Evolutionary conservation across 2,797 vertebrate species (phyloP).

Genomic region (Sardinella longiceps): DNA sequence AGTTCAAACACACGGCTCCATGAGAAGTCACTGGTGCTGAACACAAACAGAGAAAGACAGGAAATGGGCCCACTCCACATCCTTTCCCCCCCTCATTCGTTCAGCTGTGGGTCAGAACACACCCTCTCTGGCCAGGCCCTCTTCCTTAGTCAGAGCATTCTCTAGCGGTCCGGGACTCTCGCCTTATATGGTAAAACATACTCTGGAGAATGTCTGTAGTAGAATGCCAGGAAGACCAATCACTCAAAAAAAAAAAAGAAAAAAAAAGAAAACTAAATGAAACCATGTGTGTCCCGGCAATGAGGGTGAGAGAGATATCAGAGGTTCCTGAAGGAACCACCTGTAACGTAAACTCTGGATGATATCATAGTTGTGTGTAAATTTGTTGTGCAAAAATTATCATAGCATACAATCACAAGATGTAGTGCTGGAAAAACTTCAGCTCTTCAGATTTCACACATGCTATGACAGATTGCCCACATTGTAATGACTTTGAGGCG

Average conservation of each 20-base stretch:
- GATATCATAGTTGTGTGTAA: neutral
- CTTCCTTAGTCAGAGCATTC: slow-evolving; percentile 81
- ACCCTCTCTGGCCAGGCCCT: slow-evolving; percentile 68
- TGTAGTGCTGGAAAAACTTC: neutral
- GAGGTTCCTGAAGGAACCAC: neutral
- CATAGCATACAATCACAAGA: neutral
- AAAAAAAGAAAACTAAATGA: slow-evolving; percentile 40
- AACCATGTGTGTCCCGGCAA: slow-evolving; percentile 45
- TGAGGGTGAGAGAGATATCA: neutral
- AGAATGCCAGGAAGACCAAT: slow-evolving; percentile 74
- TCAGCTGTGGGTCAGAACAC: slow-evolving; percentile 60
- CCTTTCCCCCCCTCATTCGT: slow-evolving; percentile 61
- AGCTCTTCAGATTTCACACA: neutral
- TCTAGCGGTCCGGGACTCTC: slow-evolving; percentile 61
- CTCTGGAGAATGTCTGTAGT: slow-evolving; percentile 76
- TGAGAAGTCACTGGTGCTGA: slow-evolving; percentile 46
- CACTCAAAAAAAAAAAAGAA: slow-evolving; percentile 55
- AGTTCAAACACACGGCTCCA: neutral
- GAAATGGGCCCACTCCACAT: slow-evolving; percentile 72
- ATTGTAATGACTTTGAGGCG: neutral
- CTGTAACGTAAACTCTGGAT: neutral
- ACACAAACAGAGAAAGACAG: slow-evolving; percentile 58
- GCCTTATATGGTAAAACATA: slow-evolving; percentile 87
- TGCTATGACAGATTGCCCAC: neutral
- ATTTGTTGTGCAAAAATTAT: neutral